Evolutionary conservation across 2,888 invertebrate genomes (phyloP), one percentile per base, ranked within the genome.

Genomic region (Urechis unicinctus): DNA sequence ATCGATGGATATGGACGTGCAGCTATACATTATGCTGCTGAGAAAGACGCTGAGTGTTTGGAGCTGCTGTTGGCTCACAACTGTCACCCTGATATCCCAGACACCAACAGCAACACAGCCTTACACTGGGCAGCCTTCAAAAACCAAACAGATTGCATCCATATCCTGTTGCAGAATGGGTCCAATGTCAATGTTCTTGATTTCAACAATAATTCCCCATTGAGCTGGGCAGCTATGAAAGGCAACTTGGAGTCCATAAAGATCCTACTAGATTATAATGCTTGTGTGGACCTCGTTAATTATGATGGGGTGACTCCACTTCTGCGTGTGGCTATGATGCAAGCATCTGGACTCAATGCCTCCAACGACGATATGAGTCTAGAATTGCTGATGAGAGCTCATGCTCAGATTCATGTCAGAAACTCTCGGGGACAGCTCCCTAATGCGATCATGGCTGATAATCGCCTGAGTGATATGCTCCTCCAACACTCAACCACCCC

Each of bases 51-150:
- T 3, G 60, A 60, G 24, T 74, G 75, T 61, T 62, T 71, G 17
- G 68, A 69, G 55, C 57, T 73, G 3, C 65, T 77, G 9, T 59
- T 76, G 9, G 61, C 69, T 47, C 50, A 70, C 55, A 73, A 72
- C 1, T 75, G 74, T 3, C 62, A 70, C 28, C 58, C 71, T 0
- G 68, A 75, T 58, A 61, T 65, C 1, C 64, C 64, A 0, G 73
- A 74, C 52, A 69, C 68, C 3, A 74, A 75, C 54, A 57, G 60
- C 5, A 72, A 73, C 64, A 75, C 75, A 1, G 68, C 77, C 0
- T 62, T 77, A 3, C 77, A 77, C 63, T 77, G 75, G 77, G 75
- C 77, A 0, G 65, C 73, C n/a, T 75, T 71, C 57, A 75, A 74
- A 61, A 70, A 73, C 61, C 70, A 71, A 46, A 59, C 65, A 13